Evolutionary conservation across 2,888 invertebrate genomes (phyloP).

Genomic region (Chaetoderma sp.): DNA sequence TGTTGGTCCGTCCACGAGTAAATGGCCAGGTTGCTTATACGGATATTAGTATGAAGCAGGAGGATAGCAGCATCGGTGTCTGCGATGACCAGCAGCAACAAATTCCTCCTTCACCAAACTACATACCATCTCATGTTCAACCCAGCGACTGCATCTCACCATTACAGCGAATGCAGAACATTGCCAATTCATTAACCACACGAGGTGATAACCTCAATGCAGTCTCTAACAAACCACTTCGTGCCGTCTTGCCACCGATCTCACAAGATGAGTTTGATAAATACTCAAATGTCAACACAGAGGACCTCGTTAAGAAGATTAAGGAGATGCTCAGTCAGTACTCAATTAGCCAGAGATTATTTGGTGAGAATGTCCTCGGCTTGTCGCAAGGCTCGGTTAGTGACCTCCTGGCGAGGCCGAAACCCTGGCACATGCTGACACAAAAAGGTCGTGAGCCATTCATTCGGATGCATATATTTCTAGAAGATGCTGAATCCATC

Average conservation of each 20-base stretch:
- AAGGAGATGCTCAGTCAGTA: slow-evolving; percentile 71
- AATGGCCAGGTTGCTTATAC: slow-evolving; percentile 55
- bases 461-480: slow-evolving; percentile 83
- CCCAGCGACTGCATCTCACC: slow-evolving; percentile 87
- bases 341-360: slow-evolving; percentile 91
- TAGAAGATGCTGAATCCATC: slow-evolving; percentile 94
- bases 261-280: slow-evolving; percentile 99
- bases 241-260: slow-evolving; percentile 96
- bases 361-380: slow-evolving; percentile 94
- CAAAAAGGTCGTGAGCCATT: slow-evolving; percentile 91
- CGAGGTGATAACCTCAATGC: slow-evolving; percentile 47
- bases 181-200: slow-evolving; percentile 91
- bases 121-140: slow-evolving; percentile 22
- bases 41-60: too few relatives aligned
- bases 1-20: slow-evolving; percentile 80
- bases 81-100: slow-evolving; percentile 36
- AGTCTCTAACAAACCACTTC: slow-evolving; percentile 89
- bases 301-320: slow-evolving; percentile 92
- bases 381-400: slow-evolving; percentile 87
- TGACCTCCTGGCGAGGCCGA: slow-evolving; percentile 95
- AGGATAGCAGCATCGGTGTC: slow-evolving; percentile 76
- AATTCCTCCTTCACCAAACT: slow-evolving; percentile 31
- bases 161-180: slow-evolving; percentile 96
- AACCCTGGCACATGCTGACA: slow-evolving; percentile 99
- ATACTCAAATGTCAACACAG: slow-evolving; percentile 97